A percentile compares a stretch with the other conserved stretches of the same genome.
Conservation (phyloP, 2,113 vertebrate species). For the Excalfactoria chinensis region DNA sequence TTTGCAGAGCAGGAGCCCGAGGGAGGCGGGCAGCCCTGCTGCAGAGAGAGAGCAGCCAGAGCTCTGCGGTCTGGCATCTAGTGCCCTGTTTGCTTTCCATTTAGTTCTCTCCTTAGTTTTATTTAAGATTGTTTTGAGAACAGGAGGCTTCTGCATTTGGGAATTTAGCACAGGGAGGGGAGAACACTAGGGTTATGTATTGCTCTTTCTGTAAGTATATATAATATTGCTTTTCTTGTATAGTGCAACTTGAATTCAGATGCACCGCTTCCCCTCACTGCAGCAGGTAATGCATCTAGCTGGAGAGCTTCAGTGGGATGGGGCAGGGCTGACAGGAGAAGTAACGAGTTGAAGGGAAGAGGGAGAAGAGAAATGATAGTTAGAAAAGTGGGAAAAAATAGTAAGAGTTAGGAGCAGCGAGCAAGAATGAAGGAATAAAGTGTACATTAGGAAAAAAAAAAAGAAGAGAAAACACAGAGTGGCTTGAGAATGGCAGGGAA, state of each 20-base stretch:
- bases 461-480: background rate
- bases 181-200: background rate
- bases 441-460: background rate
- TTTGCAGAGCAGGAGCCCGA: background rate
- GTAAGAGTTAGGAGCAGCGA: background rate
- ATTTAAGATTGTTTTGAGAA: conserved; percentile 29
- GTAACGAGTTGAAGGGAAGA: background rate
- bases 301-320: background rate
- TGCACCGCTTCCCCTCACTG: background rate
- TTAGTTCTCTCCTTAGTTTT: conserved; percentile 2
- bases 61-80: background rate
- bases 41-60: background rate
- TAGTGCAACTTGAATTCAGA: conserved; percentile 8
- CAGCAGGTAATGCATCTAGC: background rate
- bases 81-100: conserved; percentile 4
- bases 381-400: background rate
- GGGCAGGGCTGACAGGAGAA: background rate
- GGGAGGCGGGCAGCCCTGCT: background rate
- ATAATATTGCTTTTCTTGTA: background rate
- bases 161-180: background rate
- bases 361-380: conserved; percentile 8
- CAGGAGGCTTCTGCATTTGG: background rate
- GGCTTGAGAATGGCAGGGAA: background rate
- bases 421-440: background rate
- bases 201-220: background rate